Percentiles rank a stretch among this genome's conserved stretches.
phyloP scores from a whole-genome alignment of 2,113 vertebrate species.

The Rhea americana region DNA sequence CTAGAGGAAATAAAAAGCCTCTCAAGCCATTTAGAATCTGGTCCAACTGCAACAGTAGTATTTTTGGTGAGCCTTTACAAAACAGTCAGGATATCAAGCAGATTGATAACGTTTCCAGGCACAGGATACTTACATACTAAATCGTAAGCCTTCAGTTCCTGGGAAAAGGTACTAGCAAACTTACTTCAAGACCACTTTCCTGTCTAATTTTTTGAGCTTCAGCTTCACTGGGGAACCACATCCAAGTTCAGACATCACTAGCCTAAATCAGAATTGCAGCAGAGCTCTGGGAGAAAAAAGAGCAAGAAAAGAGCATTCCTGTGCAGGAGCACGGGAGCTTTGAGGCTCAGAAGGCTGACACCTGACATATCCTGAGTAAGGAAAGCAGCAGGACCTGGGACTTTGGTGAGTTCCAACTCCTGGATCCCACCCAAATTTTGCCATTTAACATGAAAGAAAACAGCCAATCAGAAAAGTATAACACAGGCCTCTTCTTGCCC shows the following conservation, averaged over 20 bases:
- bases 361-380: neutral
- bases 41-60: neutral
- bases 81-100: neutral
- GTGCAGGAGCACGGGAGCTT: neutral
- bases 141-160: slow-evolving; percentile 24
- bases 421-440: neutral
- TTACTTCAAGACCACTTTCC: slow-evolving; percentile 55
- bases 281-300: neutral
- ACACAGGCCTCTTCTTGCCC: neutral
- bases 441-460: neutral
- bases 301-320: neutral
- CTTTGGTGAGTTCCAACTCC: neutral
- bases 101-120: slow-evolving; percentile 40
- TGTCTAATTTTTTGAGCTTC: slow-evolving; percentile 17
- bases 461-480: neutral
- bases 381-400: neutral
- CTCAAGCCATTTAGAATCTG: neutral
- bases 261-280: neutral
- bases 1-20: neutral
- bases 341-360: neutral
- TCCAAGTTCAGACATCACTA: neutral
- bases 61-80: neutral
- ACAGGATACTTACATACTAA: slow-evolving; percentile 12
- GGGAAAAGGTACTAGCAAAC: slow-evolving; percentile 35
- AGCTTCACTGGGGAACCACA: neutral